These are phyloP conservation scores for Watersipora subatra DNA, from an alignment of 1,140 invertebrate species.

Conservation along the genomic window DNA sequence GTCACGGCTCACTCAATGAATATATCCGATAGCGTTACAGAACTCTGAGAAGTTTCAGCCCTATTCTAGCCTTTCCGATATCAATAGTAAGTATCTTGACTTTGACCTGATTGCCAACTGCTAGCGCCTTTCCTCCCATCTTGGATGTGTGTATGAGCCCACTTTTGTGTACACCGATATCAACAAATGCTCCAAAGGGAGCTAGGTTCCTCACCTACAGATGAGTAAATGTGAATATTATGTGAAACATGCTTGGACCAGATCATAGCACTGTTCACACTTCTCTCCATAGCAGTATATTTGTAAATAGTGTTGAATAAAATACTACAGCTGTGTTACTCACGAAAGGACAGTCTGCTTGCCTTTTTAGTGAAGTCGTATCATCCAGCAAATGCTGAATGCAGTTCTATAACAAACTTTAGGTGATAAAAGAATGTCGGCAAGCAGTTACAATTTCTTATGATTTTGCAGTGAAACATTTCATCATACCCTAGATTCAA, in stretches of 20 bases:
- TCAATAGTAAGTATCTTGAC: slow-evolving; percentile 49
- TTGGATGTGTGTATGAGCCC: slow-evolving; percentile 55
- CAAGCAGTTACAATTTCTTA: too few relatives aligned
- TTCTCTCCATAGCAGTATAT: neutral
- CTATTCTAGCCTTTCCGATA: slow-evolving; percentile 40
- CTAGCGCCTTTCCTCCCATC: slow-evolving; percentile 42
- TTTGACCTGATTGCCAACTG: slow-evolving; percentile 57
- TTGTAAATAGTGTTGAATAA: neutral
- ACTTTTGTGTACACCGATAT: slow-evolving; percentile 63
- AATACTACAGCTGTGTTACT: neutral
- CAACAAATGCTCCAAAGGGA: slow-evolving; percentile 77
- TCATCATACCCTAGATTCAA: too few relatives aligned
- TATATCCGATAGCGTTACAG: too few relatives aligned
- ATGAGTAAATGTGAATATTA: too few relatives aligned
- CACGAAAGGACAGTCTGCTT: neutral
- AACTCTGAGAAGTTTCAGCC: slow-evolving; percentile 30
- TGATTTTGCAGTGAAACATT: too few relatives aligned
- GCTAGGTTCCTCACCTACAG: slow-evolving; percentile 64
- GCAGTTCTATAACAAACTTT: too few relatives aligned
- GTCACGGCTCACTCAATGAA: too few relatives aligned
- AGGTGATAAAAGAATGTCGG: too few relatives aligned
- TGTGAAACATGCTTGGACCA: slow-evolving; percentile 23
- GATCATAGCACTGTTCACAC: neutral
- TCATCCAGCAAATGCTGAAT: too few relatives aligned
- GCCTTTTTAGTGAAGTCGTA: too few relatives aligned